Conservation (phyloP, 2,888 invertebrate species). For the Leptothorax acervorum region DNA sequence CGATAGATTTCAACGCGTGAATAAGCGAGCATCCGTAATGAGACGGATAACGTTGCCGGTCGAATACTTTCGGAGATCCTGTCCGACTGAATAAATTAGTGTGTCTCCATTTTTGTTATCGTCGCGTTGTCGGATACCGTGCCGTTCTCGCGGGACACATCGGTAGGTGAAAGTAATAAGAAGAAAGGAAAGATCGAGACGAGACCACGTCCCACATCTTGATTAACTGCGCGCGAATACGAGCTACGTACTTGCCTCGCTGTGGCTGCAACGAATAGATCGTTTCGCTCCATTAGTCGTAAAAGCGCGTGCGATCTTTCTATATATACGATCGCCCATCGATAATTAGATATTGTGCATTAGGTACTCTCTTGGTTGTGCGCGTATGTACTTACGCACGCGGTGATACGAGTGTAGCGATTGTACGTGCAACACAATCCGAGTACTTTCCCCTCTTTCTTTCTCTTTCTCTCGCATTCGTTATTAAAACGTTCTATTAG, state of each 20-base stretch:
- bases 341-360: constrained; percentile 63
- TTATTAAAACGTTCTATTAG: constrained; percentile 53
- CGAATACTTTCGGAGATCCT: constrained; percentile 33
- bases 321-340: constrained; percentile 43
- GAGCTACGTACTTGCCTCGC: constrained; percentile 17
- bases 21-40: constrained; percentile 41
- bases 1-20: constrained; percentile 28
- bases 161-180: not conserved
- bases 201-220: constrained; percentile 5
- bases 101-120: constrained; percentile 58
- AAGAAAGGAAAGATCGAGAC: constrained; percentile 2
- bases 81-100: constrained; percentile 47
- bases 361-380: not conserved
- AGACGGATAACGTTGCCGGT: constrained; percentile 31
- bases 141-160: constrained; percentile 9
- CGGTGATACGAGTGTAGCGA: not conserved
- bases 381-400: constrained; percentile 6
- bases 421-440: not conserved
- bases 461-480: not conserved
- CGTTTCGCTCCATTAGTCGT: constrained; percentile 65
- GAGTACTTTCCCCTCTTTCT: not conserved
- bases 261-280: constrained; percentile 52
- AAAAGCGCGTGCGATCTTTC: constrained; percentile 64
- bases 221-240: constrained; percentile 12
- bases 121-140: constrained; percentile 18